Evolutionary conservation across 2,113 vertebrate genomes (phyloP).

Genomic region (Hippocampus abdominalis): DNA sequence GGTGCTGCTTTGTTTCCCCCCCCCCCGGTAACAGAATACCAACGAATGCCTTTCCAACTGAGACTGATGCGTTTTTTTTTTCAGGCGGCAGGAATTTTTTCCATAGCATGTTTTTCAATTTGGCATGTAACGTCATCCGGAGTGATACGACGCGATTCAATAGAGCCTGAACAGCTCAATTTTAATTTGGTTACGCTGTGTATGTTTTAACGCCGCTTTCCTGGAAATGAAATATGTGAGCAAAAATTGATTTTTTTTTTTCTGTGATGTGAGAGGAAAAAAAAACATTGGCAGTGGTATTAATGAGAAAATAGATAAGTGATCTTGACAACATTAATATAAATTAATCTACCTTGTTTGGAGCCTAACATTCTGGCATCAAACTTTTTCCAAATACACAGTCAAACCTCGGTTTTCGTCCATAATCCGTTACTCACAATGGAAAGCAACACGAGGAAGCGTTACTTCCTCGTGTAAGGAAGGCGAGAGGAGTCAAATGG

Average conservation of each 20-base stretch:
- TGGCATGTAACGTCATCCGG: slow-evolving; percentile 23
- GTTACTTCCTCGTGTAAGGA: too few species aligned
- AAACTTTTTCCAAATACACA: too few species aligned
- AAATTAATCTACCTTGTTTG: too few species aligned
- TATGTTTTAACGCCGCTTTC: slow-evolving; percentile 11
- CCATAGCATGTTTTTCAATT: slow-evolving; percentile 19
- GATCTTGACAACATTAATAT: too few species aligned
- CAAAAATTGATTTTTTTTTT: background rate
- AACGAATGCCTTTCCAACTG: slow-evolving; percentile 5
- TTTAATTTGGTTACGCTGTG: slow-evolving; percentile 18
- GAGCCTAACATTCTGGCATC: too few species aligned
- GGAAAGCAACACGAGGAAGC: too few species aligned
- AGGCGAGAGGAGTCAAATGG: too few species aligned
- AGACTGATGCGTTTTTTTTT: slow-evolving; percentile 17
- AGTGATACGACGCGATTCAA: slow-evolving; percentile 44
- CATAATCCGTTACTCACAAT: too few species aligned
- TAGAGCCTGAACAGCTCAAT: slow-evolving; percentile 36
- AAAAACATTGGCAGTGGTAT: too few species aligned
- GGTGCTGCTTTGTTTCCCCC: background rate
- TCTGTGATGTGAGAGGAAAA: background rate
- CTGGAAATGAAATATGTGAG: slow-evolving; percentile 1
- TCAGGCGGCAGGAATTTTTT: slow-evolving; percentile 20
- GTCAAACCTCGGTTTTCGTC: too few species aligned
- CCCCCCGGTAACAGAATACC: background rate
- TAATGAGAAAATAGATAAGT: too few species aligned